Evolutionary conservation across 2,888 invertebrate species (phyloP).

Genomic region (Caenorhabditis becei): DNA sequence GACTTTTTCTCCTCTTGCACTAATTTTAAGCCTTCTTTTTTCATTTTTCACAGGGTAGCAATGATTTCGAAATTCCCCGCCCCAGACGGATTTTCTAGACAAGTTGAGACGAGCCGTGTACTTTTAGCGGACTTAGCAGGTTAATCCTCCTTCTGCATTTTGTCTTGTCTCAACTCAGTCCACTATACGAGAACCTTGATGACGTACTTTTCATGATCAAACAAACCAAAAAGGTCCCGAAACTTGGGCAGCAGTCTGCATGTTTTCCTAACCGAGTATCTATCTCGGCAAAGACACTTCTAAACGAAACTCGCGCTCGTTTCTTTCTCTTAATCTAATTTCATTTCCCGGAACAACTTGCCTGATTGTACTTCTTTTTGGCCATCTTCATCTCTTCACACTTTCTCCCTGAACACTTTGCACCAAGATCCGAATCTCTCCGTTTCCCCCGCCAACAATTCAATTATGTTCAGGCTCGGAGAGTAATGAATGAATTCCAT

Average conservation of each 20-base stretch:
- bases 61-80: not conserved
- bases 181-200: not conserved
- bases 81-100: not conserved
- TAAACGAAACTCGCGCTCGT: constrained; percentile 34
- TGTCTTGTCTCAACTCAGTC: not conserved
- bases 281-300: not conserved
- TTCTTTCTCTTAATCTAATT: constrained; percentile 37
- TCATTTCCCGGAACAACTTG: constrained; percentile 42
- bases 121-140: not conserved
- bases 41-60: not conserved
- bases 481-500: constrained; percentile 2
- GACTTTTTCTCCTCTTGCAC: not conserved
- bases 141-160: not conserved
- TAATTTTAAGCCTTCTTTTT: not conserved
- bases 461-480: not conserved
- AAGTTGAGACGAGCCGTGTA: not conserved
- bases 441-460: not conserved
- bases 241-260: too few species aligned
- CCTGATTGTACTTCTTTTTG: constrained; percentile 44
- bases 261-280: too few species aligned
- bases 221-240: too few species aligned
- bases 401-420: not conserved
- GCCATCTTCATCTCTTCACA: constrained; percentile 18
- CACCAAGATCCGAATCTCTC: not conserved
- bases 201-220: not conserved